These are phyloP conservation scores for Salticus scenicus DNA, from an alignment of 2,888 invertebrate genomes.

Conservation along the genomic window DNA sequence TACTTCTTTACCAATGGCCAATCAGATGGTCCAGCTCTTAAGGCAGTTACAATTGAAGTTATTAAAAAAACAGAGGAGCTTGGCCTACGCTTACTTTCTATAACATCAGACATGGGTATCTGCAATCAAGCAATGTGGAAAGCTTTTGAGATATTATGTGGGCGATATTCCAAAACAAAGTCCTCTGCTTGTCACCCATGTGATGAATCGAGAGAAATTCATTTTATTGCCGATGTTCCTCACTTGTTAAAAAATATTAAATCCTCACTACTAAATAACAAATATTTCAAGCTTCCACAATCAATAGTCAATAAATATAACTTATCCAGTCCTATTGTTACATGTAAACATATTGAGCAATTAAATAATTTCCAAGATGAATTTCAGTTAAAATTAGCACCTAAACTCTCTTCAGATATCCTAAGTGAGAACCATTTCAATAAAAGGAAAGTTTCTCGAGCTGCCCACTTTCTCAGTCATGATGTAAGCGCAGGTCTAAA, in stretches of 20 bases:
- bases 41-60: background rate
- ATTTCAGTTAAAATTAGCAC: background rate
- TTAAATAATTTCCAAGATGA: background rate
- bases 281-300: background rate
- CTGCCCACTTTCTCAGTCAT: slow-evolving; percentile 7
- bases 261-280: background rate
- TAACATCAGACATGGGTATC: background rate
- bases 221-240: slow-evolving; percentile 10
- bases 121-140: background rate
- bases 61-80: background rate
- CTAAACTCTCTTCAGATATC: background rate
- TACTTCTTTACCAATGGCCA: slow-evolving; percentile 3
- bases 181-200: background rate
- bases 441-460: slow-evolving; percentile 24
- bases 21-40: background rate
- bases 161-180: background rate
- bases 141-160: background rate
- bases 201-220: background rate
- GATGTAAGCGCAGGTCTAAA: slow-evolving; percentile 20
- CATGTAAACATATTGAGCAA: background rate
- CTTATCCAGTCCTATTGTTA: background rate
- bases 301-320: background rate
- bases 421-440: background rate
- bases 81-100: background rate
- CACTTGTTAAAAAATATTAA: slow-evolving; percentile 21